Evolutionary conservation across 2,113 vertebrate genomes (phyloP).

Genomic region (Condylura cristata): DNA sequence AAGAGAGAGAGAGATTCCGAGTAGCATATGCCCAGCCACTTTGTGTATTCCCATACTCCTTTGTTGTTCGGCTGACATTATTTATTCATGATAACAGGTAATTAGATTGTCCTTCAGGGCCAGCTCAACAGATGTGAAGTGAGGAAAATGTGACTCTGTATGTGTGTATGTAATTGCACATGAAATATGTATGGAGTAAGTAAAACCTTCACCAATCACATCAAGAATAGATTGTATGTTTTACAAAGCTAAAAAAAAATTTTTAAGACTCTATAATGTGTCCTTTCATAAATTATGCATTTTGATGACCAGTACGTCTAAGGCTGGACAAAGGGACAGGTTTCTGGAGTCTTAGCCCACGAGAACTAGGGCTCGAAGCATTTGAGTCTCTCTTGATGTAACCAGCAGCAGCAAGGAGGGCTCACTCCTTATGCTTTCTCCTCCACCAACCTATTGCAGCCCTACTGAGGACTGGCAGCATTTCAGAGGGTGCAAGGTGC

Average conservation of each 20-base stretch:
- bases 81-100: slow-evolving; percentile 24
- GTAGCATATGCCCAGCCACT: neutral
- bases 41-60: neutral
- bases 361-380: too few relatives aligned
- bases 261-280: neutral
- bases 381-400: neutral
- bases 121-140: neutral
- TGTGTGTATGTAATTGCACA: neutral
- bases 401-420: neutral
- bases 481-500: neutral
- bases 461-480: neutral
- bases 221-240: neutral
- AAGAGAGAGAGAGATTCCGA: neutral
- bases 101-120: neutral
- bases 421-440: neutral
- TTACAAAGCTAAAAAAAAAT: neutral
- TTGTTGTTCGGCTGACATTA: neutral
- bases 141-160: neutral
- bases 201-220: neutral
- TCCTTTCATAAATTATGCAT: neutral
- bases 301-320: neutral
- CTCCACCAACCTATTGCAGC: neutral
- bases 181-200: neutral
- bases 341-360: neutral
- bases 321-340: neutral